Base-by-base conservation (phyloP, 2,888 invertebrate genomes). In the Sinodicranocentrus sp. region DNA sequence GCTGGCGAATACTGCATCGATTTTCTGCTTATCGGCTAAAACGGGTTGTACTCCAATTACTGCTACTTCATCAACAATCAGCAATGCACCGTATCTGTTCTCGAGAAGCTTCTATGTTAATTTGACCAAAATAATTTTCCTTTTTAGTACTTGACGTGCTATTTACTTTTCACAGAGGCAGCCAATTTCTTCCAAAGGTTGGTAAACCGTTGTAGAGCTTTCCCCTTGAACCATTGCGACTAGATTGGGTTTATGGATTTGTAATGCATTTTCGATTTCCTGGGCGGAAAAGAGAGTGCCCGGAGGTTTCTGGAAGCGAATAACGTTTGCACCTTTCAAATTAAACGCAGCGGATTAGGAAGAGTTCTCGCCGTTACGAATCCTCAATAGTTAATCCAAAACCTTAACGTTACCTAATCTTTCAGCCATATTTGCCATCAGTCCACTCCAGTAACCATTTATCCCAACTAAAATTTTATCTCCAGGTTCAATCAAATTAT, bases 151-250 rank as follows among this genome's bases (percentile, higher is more conserved):
- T n/a, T n/a, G n/a, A n/a, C n/a, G n/a, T n/a, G n/a, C n/a, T 61
- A n/a, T 15, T 61, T 13, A 3, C 94, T 93, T 94, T 89, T 94
- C 94, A 90, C 97, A 96, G 23, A 97, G 91, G 6, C 94, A 92
- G 0, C 96, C 96, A 21, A 97, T 91, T 0, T 95, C 95, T 79
- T 94, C 92, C n/a, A 97, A 89, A 1, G 94, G 94, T 90, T 98
- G 97, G 71, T 94, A 91, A 15, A 95, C 93, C 0, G 97, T 96
- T 0, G 95, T 95, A 0, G 96, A 95, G 0, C 96, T 96, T 90
- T 98, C 97, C 0, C 96, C 97, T 88, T 97, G 96, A 0, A 94
- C 94, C 23, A 97, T 91, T 90, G 97, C 97, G 70, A 97, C 91
- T 0, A 95, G 92, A 2, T 92, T 91, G 0, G 97, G 97, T 72